Conservation (phyloP, 1,140 invertebrate genomes). For the Xylocopa sonorina region DNA sequence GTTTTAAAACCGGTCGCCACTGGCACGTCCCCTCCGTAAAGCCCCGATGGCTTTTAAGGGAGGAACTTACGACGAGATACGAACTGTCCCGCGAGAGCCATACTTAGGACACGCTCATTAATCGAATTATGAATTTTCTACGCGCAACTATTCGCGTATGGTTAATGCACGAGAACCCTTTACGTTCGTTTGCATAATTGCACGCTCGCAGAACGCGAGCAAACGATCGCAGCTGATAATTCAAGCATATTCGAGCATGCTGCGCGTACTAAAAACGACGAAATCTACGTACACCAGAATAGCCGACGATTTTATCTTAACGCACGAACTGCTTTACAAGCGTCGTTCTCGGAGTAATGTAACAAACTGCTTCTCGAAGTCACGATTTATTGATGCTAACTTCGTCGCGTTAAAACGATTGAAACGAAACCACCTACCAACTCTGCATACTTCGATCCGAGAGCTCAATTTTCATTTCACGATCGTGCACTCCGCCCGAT, state of each 20-base stretch:
- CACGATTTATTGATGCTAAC: neutral
- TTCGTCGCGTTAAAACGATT: neutral
- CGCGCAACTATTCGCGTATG: neutral
- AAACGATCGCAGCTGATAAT: neutral
- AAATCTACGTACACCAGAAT: neutral
- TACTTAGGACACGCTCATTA: neutral
- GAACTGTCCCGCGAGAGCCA: neutral
- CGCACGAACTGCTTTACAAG: neutral
- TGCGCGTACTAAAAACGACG: neutral
- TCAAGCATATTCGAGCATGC: neutral
- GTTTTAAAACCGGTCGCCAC: neutral
- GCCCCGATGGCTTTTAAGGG: neutral
- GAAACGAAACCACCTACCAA: neutral
- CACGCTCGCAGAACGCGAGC: neutral
- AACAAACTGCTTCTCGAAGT: neutral
- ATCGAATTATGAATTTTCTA: conserved; percentile 17
- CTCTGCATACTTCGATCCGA: neutral
- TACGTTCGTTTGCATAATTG: conserved; percentile 28
- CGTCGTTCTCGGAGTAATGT: neutral
- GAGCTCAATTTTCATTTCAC: conserved; percentile 5
- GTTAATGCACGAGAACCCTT: neutral
- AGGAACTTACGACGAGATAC: neutral
- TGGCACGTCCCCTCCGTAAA: neutral
- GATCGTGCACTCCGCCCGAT: neutral
- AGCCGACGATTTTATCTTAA: neutral